Evolutionary conservation across 2,888 invertebrate species (phyloP).

Genomic region (Lamellibrachia satsuma): DNA sequence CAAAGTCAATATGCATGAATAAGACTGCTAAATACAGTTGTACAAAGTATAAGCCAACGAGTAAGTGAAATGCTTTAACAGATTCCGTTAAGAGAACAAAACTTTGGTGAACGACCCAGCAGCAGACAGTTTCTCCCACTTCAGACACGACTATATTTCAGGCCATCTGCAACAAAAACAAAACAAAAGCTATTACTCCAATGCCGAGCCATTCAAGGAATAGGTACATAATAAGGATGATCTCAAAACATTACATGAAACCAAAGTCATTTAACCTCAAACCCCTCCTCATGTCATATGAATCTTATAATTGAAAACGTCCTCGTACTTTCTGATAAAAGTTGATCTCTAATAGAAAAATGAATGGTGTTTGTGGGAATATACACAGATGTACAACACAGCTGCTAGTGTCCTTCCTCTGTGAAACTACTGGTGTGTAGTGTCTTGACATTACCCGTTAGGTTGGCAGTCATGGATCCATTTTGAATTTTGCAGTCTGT

Average conservation of each 20-base stretch:
- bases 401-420: neutral
- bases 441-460: neutral
- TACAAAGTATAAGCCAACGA: neutral
- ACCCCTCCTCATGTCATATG: too few species aligned
- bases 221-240: neutral
- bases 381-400: neutral
- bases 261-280: neutral
- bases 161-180: neutral
- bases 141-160: constrained; percentile 7
- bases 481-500: neutral
- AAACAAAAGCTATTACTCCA: neutral
- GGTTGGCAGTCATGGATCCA: neutral
- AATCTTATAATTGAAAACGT: too few species aligned
- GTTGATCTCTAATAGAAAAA: neutral
- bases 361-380: neutral
- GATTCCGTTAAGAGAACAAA: neutral
- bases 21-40: neutral
- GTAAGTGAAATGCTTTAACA: neutral
- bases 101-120: neutral
- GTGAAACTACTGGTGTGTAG: neutral
- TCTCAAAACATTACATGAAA: neutral
- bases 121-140: neutral
- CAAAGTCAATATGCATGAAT: neutral
- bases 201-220: neutral
- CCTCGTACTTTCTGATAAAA: too few species aligned